These are phyloP conservation scores for Seriola dumerili DNA, from an alignment of 2,113 vertebrate species.

Conservation along the genomic window DNA sequence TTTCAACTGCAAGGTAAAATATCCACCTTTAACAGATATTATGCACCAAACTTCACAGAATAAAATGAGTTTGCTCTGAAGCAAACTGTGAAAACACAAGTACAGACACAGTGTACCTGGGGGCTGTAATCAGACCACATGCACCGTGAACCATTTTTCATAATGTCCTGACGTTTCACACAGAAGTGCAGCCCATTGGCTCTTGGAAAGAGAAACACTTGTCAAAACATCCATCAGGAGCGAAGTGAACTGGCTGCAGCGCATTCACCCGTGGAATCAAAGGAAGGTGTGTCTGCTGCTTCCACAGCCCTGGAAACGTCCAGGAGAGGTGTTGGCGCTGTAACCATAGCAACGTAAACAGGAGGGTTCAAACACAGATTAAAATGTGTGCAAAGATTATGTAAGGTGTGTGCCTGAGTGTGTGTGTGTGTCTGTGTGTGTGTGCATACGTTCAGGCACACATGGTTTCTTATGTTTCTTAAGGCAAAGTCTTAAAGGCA, in stretches of 20 bases:
- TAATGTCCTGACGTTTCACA: conserved; percentile 52
- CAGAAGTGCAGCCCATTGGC: conserved; percentile 55
- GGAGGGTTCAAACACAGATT: conserved; percentile 74
- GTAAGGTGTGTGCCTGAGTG: conserved; percentile 49
- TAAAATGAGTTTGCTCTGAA: neutral
- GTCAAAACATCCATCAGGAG: conserved; percentile 71
- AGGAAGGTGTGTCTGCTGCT: conserved; percentile 76
- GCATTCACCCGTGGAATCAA: conserved; percentile 60
- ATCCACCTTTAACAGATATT: neutral
- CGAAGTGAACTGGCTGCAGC: conserved; percentile 37
- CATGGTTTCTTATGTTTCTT: conserved; percentile 46
- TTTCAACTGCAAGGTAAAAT: neutral
- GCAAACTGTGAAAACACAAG: neutral
- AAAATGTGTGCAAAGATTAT: conserved; percentile 69
- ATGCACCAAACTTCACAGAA: neutral
- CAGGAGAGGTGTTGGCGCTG: conserved; percentile 67
- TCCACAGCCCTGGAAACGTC: conserved; percentile 58
- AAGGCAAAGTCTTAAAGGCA: conserved; percentile 30
- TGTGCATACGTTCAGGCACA: conserved; percentile 10
- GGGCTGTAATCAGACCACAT: conserved; percentile 34
- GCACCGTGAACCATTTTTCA: conserved; percentile 21
- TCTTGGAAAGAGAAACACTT: conserved; percentile 55
- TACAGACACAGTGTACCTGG: neutral
- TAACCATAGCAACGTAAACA: conserved; percentile 76
- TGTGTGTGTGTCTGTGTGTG: conserved; percentile 33